Evolutionary conservation across 1,140 invertebrate species (phyloP), one percentile per base, ranked within the genome.

Genomic region (Ladona fulva): DNA sequence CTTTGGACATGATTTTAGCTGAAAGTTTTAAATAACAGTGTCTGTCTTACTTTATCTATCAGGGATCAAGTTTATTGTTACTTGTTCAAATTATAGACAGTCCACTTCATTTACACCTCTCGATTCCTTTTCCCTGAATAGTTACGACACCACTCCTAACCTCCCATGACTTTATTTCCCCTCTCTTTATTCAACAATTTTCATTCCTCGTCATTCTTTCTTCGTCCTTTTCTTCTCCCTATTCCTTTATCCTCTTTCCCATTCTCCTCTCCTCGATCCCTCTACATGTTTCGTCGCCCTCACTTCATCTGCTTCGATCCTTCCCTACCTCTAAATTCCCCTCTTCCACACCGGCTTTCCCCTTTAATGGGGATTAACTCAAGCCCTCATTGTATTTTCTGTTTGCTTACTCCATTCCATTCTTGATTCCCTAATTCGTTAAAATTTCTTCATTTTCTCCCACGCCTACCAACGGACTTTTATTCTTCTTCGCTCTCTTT

Each of bases 351-450:
- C 44, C 44, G 44, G 52, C 52, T 66, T 66, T 66, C 14, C 52
- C 52, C n/a, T 66, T 66, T 66, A 66, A 66, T 66, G 52, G 52
- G 12, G 52, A 66, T 66, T 66, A 66, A 66, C 52, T 66, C 52
- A 22, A 66, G 16, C 52, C 12, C 52, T 22, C 52, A 19, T 66
- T 66, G 52, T 66, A 66, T 66, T 22, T 12, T 22, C n/a, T 66
- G 52, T 66, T 66, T 66, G 52, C n/a, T 66, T 22, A 66, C 52
- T 66, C n/a, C 52, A 52, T 19, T 19, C 44, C 44, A 66, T 66
- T 12, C 52, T 66, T 66, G 52, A 66, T 66, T 66, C n/a, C 52
- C 52, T 66, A 66, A 66, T 66, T 66, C 52, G 52, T 66, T 16
- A 66, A 66, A 66, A 16, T 66, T 22, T 66, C n/a, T 66, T 22